Evolutionary conservation across 2,888 invertebrate species (phyloP), one percentile per base, ranked within the genome.

Genomic region (Conistra vaccinii): DNA sequence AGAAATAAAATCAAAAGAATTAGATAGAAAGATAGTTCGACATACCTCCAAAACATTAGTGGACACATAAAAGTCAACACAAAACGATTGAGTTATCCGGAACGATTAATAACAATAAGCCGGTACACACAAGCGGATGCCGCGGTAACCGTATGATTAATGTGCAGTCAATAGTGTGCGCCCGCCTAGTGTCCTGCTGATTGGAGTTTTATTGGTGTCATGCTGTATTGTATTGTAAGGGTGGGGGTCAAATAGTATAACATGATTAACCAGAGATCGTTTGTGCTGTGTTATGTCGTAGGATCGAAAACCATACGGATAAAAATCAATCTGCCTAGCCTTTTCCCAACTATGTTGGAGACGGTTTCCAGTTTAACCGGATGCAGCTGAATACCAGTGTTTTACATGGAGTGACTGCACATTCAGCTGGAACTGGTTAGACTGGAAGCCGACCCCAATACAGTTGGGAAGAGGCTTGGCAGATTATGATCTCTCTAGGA

Each of bases 71-170:
- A 85, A 87, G 82, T 68, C 78, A 76, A 76, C 80, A 83, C 81
- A 71, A 73, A 78, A 73, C 75, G 85, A 89, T 87, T 83, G 86
- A 86, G 85, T 85, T 86, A 88, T 86, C 87, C 81, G 79, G 70
- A 69, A 87, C 90, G 86, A 91, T 92, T 91, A 92, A 91, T 91
- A 92, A 91, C 89, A 92, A 92, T 92, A 90, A 89, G 79, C 71
- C 42, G 69, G 79, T 76, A 77, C 82, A 80, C 86, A 85, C 87
- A 78, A 82, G 85, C 88, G 90, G 89, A 89, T 84, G 82, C 86
- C 63, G 66, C 65, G 76, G 74, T 72, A 82, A 75, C 73, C 69
- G 60, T 69, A 86, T 88, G 87, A 87, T 88, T 86, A 88, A 87
- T 87, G 87, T 80, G 60, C 69, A 71, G 69, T 85, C 80, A 73